These are phyloP conservation scores for Thera britannica DNA, from an alignment of 2,888 invertebrate species.

Conservation along the genomic window DNA sequence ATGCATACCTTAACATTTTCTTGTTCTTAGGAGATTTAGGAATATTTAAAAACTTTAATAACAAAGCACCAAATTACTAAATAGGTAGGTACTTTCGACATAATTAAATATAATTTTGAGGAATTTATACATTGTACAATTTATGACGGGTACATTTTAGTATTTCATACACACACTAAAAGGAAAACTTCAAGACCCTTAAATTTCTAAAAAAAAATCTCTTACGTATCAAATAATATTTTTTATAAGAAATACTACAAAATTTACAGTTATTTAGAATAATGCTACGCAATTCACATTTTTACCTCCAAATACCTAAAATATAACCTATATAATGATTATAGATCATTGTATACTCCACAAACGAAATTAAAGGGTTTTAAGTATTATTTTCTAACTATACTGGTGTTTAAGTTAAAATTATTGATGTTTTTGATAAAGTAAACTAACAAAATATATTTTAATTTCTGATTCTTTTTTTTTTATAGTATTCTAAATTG, in stretches of 20 bases:
- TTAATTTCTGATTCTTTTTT: slow-evolving; percentile 13
- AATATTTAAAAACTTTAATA: slow-evolving; percentile 1
- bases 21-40: neutral
- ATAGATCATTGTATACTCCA: slow-evolving; percentile 4
- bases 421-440: neutral
- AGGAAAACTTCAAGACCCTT: slow-evolving; percentile 33
- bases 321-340: neutral
- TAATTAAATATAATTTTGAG: no score
- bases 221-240: slow-evolving; percentile 31
- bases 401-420: slow-evolving; percentile 4
- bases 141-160: neutral
- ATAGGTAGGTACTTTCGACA: no score
- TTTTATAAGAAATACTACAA: slow-evolving; percentile 55
- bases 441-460: slow-evolving; percentile 15
- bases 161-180: slow-evolving; percentile 8
- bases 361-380: neutral
- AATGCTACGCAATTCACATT: slow-evolving; percentile 74
- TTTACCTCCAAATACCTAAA: slow-evolving; percentile 21
- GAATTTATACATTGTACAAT: no score
- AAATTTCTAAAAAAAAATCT: slow-evolving; percentile 31
- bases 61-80: slow-evolving; percentile 12
- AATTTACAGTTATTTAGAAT: slow-evolving; percentile 81
- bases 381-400: neutral
- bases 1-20: neutral
- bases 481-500: slow-evolving; percentile 28